Evolutionary conservation across 2,888 invertebrate genomes (phyloP), one percentile per base, ranked within the genome.

Genomic region (Leptinotarsa peninsularis): DNA sequence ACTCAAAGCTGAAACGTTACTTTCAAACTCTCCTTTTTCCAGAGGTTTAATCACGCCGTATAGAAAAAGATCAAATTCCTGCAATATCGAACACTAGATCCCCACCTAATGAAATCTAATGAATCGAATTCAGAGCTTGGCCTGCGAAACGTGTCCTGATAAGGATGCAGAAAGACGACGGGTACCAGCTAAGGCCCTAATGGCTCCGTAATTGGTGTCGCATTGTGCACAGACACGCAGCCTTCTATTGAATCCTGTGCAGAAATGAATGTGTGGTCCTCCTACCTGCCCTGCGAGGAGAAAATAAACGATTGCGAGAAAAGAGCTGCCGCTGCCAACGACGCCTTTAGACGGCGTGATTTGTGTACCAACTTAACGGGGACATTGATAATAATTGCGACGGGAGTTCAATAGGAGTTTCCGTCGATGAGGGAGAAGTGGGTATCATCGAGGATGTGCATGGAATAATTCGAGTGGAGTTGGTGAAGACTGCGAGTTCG

Each of bases 111-210:
- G 58, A 27, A 56, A 18, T 76, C 81, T 83, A 82, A 82, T 82
- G 83, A 83, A 82, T 83, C 79, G 81, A 81, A 82, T 82, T 83
- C 82, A 81, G 75, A 74, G 49, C 66, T 58, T 67, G 76, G 78
- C 75, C 76, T 75, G 72, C 73, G 68, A 78, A 82, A 83, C 82
- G 82, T 83, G 82, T 79, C 79, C 76, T 79, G 79, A 81, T 81
- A 80, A 81, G 82, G 80, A 78, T 82, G 78, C 77, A 69, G 63
- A 63, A 63, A 63, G 63, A 43, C 66, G 71, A 75, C 63, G 71
- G 77, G 77, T 73, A 33, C 76, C 76, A 71, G 69, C 70, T 52
- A 52, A 66, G 68, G 70, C 76, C 74, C 73, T 81, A 81, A 81
- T 78, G 81, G 80, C 74, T 75, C 71, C 76, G 77, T 82, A 82